Evolutionary conservation across 2,797 vertebrate genomes (phyloP), one percentile per base, ranked within the genome.

Genomic region (Otus scops): DNA sequence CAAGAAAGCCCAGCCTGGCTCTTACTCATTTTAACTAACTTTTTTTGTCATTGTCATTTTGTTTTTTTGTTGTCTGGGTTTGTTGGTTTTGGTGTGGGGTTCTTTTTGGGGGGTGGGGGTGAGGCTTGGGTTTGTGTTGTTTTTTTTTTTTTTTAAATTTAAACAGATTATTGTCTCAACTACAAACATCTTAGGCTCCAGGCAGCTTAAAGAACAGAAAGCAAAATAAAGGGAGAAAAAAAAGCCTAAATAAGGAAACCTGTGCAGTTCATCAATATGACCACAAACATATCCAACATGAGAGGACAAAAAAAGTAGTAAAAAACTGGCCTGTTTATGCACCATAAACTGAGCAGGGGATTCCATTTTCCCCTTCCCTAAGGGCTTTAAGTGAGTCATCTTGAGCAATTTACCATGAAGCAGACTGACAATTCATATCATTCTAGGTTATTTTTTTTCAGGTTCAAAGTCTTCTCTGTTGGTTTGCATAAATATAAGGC

Each of bases 341-440:
- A 68, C 28, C n/a, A 39, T 45, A 76, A 94, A 88, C 32, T 47
- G 39, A 88, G 26, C 7, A 79, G 74, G 34, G 73, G 41, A 86
- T 91, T 94, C 85, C 59, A 51, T 27, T 51, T 92, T 30, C 13
- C 43, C 18, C 30, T 34, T 75, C 48, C 50, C 78, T 65, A 59
- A 88, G 65, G 70, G 63, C 30, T 78, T 32, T 13, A 17, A 82
- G 20, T 82, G 89, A 88, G n/a, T 93, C 73, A 88, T 86, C 28
- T 65, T 79, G 34, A 79, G 39, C 77, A 90, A 54, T 7, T 63
- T 57, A 63, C 51, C 15, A 11, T 76, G 59, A 85, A 60, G 26
- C 26, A 74, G 43, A 43, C 36, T 92, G 93, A 85, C 83, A 76
- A 82, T 93, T 86, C 76, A 20, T 81, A 90, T 88, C 34, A 43